A percentile compares a stretch with the other conserved stretches of the same genome.
Conservation (phyloP, 2,888 invertebrate genomes). For the Stratiomys singularior region DNA sequence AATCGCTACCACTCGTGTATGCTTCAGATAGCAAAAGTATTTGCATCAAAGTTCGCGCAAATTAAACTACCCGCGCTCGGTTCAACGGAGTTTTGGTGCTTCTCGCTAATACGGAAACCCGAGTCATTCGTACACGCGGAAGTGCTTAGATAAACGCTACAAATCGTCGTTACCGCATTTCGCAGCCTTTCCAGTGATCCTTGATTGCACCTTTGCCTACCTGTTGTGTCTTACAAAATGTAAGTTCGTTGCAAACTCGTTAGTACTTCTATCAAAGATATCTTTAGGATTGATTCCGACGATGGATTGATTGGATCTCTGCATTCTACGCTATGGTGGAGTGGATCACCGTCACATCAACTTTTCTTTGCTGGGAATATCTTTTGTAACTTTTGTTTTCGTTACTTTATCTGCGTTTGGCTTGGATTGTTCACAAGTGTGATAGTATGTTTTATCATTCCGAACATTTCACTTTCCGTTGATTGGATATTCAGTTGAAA, state of each 20-base stretch:
- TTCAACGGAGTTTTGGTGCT: neutral
- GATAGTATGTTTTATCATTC: conserved; percentile 43
- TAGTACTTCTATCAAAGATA: neutral
- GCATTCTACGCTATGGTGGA: neutral
- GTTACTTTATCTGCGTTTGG: neutral
- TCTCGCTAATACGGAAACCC: neutral
- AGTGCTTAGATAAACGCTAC: neutral
- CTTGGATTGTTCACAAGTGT: neutral
- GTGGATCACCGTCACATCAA: neutral
- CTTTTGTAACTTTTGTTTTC: conserved; percentile 21
- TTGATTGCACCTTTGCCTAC: neutral
- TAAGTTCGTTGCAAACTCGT: neutral
- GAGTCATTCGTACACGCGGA: conserved; percentile 22
- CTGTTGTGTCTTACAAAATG: conserved; percentile 6
- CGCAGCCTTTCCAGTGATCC: conserved; percentile 14
- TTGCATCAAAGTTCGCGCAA: conserved; percentile 7
- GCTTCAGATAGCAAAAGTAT: too few species aligned
- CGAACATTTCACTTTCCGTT: conserved; percentile 42
- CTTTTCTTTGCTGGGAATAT: neutral
- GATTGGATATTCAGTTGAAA: conserved; percentile 34
- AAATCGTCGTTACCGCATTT: neutral
- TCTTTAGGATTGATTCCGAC: neutral
- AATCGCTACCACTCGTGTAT: too few species aligned
- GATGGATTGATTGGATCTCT: neutral
- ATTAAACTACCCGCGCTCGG: neutral